Base-by-base conservation (phyloP, 2,888 invertebrate species). In the Flabesymbios commensalis region DNA sequence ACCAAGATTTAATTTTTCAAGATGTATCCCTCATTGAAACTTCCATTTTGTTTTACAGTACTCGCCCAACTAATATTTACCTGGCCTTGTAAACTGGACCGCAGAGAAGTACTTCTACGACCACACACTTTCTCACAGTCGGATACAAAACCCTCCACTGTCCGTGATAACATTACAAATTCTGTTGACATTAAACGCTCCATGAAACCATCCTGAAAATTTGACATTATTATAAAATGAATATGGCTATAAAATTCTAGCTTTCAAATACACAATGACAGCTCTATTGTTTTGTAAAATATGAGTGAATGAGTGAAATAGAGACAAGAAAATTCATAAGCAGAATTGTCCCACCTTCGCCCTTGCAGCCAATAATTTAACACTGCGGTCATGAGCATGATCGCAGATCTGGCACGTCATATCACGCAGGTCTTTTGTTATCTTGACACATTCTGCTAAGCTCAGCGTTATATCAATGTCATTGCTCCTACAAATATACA, bases 361-460 rank as follows among this genome's bases (percentile, higher is more conserved):
- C 67, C 83, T 76, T 24, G 90, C 90, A 49, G 90, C 89, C 61
- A 96, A 88, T 58, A 96, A 86, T 82, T 93, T 92, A 60, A 93
- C 93, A 83, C 94, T 90, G 68, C 94, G 87, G 79, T 97, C 95
- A 82, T 95, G 93, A 72, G 94, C 93, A 57, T 80, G 77, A 83
- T 94, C 92, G 80, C 93, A 93, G 45, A 94, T 88, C n/a, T 90
- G 88, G 42, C 87, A 86, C 51, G 94, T 85, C 78, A 94, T 87
- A 74, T 92, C 91, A 65, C 87, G 87, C 52, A 96, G 83, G 80
- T 90, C 90, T 14, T 86, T 85, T 64, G 87, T 87, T 5, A 93
- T 88, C 63, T 88, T 86, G 56, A 82, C 81, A 72, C 91, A 87
- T 75, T 94, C 93, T 31, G 87, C 87, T 17, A 86, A 82, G 0